A percentile compares a stretch with the other conserved stretches of the same genome.
Conservation (phyloP, 2,888 invertebrate genomes). For the Craniophora ligustri region DNA sequence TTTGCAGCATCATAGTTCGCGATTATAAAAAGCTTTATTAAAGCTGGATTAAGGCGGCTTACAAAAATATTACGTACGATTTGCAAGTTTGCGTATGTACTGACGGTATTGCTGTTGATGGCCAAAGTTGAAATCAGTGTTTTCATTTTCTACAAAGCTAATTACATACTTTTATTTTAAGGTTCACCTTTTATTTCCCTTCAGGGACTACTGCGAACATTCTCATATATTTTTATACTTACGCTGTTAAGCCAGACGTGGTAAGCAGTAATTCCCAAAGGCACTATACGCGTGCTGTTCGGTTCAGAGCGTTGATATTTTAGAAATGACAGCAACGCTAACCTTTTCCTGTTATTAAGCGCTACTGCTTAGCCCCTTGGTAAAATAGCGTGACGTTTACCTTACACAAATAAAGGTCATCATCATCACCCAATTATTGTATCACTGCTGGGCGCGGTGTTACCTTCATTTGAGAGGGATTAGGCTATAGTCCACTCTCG, state of each 20-base stretch:
- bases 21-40: too few species aligned
- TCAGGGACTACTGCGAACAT: conserved; percentile 16
- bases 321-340: conserved; percentile 52
- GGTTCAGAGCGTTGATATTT: conserved; percentile 45
- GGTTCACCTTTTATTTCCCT: not conserved
- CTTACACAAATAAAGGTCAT: conserved; percentile 8
- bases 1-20: too few species aligned
- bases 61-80: too few species aligned
- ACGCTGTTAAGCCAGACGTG: not conserved
- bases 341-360: conserved; percentile 49
- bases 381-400: conserved; percentile 46
- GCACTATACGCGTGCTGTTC: conserved; percentile 22
- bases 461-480: too few species aligned
- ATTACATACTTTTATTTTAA: conserved; percentile 9
- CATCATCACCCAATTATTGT: too few species aligned
- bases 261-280: conserved; percentile 35
- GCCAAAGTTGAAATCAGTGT: not conserved
- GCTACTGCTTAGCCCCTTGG: conserved; percentile 37
- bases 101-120: too few species aligned
- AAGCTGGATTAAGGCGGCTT: too few species aligned
- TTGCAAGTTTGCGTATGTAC: too few species aligned
- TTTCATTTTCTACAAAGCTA: too few species aligned
- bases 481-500: too few species aligned
- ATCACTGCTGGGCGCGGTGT: too few species aligned
- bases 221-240: conserved; percentile 19